phyloP scores from a whole-genome alignment of 2,797 vertebrate species.

The Xenops minutus region DNA sequence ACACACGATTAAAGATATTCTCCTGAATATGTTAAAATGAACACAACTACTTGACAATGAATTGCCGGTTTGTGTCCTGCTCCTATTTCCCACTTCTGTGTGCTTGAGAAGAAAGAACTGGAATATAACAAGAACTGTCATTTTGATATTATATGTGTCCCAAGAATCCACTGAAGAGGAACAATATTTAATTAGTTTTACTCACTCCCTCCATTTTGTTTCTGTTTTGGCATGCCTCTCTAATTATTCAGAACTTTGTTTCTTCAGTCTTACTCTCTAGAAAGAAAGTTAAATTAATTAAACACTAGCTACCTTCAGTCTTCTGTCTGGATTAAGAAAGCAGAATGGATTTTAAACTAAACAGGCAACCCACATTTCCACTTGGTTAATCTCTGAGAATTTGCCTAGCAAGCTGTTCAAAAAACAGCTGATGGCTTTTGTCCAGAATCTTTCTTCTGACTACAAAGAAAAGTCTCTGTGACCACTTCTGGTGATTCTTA shows the following conservation, averaged over 20 bases:
- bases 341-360: constrained; percentile 43
- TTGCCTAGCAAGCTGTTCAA: neutral
- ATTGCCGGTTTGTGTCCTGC: neutral
- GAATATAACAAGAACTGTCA: neutral
- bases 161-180: neutral
- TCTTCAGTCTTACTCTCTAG: neutral
- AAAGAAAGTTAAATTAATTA: constrained; percentile 7
- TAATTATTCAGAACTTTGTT: constrained; percentile 22
- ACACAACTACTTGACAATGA: neutral
- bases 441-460: neutral
- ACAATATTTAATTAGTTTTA: constrained; percentile 20
- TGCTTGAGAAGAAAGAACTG: neutral
- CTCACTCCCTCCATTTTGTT: neutral
- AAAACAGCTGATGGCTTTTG: neutral
- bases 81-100: neutral
- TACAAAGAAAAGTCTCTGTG: neutral
- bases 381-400: neutral
- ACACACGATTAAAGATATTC: neutral
- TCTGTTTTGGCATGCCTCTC: neutral
- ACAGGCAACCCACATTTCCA: neutral
- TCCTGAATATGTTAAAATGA: neutral
- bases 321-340: constrained; percentile 21
- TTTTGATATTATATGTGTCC: neutral
- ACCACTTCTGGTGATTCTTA: neutral
- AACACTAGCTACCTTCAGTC: neutral